These are phyloP conservation scores for Chaenogobius annularis DNA, from an alignment of 2,113 vertebrate genomes.

Conservation along the genomic window DNA sequence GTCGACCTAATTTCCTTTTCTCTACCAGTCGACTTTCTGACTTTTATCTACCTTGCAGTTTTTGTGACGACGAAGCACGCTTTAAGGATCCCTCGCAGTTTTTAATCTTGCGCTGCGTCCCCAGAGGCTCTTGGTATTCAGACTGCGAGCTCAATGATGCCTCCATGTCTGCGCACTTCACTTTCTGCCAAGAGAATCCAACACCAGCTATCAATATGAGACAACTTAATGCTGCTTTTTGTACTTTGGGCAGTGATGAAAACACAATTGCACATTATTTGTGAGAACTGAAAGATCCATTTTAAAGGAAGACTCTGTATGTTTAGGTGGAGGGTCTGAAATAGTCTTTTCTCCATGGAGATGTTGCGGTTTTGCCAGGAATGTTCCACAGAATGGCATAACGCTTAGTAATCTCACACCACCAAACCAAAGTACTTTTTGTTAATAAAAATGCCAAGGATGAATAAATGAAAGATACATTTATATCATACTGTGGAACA, in stretches of 20 bases:
- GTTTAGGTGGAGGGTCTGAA: not conserved
- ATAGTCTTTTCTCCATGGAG: too few species aligned
- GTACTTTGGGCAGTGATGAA: slow-evolving; percentile 1
- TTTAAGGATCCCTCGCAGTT: slow-evolving; percentile 8
- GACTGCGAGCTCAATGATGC: slow-evolving; percentile 7
- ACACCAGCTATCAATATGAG: slow-evolving; percentile 12
- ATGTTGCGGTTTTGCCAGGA: too few species aligned
- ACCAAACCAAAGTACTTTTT: too few species aligned
- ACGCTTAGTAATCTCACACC: too few species aligned
- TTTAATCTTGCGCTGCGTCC: not conserved
- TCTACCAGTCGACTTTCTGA: slow-evolving; percentile 5
- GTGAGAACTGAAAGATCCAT: not conserved
- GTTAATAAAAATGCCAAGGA: too few species aligned
- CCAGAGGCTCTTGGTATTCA: slow-evolving; percentile 6
- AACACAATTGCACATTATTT: not conserved
- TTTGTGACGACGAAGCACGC: not conserved
- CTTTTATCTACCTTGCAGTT: slow-evolving; percentile 12
- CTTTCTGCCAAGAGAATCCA: not conserved
- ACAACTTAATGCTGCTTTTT: slow-evolving; percentile 14
- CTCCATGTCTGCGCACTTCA: slow-evolving; percentile 6
- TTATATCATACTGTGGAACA: too few species aligned
- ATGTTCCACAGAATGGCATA: too few species aligned
- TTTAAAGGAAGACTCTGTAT: not conserved
- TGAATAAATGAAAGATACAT: too few species aligned
- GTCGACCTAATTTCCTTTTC: slow-evolving; percentile 11